These are phyloP conservation scores for Ctenicera cuprea DNA, from an alignment of 2,888 invertebrate species.

Conservation along the genomic window DNA sequence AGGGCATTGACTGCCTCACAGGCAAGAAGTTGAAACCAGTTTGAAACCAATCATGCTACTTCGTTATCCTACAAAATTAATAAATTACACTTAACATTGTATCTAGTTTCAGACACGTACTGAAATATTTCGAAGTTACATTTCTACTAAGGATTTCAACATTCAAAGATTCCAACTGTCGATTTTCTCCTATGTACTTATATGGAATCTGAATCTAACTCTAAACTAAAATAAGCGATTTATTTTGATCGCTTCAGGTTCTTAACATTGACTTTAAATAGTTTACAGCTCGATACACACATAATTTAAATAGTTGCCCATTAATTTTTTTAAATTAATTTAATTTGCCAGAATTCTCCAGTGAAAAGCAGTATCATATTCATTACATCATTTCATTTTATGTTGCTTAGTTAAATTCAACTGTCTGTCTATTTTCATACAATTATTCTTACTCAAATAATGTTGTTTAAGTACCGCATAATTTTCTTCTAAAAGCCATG, in stretches of 20 bases:
- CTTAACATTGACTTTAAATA: not conserved
- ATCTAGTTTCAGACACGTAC: conserved; percentile 56
- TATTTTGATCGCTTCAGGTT: conserved; percentile 1
- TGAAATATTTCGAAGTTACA: conserved; percentile 46
- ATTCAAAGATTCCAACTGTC: conserved; percentile 29
- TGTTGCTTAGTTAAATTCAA: too few species aligned
- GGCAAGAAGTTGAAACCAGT: conserved; percentile 66
- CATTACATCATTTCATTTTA: not conserved
- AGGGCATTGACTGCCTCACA: conserved; percentile 68
- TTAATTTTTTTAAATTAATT: not conserved
- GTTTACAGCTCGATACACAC: not conserved
- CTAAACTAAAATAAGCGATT: not conserved
- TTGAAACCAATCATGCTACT: conserved; percentile 65
- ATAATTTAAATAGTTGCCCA: not conserved
- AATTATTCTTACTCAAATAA: too few species aligned
- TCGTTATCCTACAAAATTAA: conserved; percentile 68
- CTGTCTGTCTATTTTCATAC: too few species aligned
- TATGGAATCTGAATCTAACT: conserved; percentile 6
- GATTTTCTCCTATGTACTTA: conserved; percentile 18
- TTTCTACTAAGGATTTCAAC: conserved; percentile 31
- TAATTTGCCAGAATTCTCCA: not conserved
- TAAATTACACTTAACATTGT: conserved; percentile 65
- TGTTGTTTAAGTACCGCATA: too few species aligned
- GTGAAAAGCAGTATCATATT: not conserved
- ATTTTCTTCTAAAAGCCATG: too few species aligned